Percentiles rank a stretch among this genome's conserved stretches.
Evolutionary conservation across 2,113 vertebrate genomes (phyloP).

Genomic region (Abramis brama): DNA sequence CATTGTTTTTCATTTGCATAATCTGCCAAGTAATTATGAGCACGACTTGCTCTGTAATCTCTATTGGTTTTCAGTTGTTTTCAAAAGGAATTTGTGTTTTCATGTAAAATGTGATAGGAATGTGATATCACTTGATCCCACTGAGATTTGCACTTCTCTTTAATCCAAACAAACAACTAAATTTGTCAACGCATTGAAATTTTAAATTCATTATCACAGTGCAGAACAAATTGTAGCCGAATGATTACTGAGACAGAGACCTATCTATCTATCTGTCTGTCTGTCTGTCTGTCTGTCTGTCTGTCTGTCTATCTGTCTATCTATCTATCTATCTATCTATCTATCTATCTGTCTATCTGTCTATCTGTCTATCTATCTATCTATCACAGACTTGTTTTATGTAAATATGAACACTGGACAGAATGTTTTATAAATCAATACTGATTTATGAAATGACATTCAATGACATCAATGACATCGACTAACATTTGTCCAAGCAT

Average conservation of each 20-base stretch:
- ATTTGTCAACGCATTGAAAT: slow-evolving; percentile 68
- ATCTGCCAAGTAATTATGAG: slow-evolving; percentile 78
- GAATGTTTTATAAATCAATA: not conserved
- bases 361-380: not conserved
- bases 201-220: slow-evolving; percentile 21
- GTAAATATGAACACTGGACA: not conserved
- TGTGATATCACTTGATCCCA: slow-evolving; percentile 73
- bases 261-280: not conserved
- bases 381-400: not conserved
- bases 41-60: slow-evolving; percentile 75
- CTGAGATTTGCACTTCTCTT: slow-evolving; percentile 71
- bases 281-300: too few relatives aligned
- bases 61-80: slow-evolving; percentile 61
- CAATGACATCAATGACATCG: slow-evolving; percentile 59
- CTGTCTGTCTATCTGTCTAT: too few relatives aligned
- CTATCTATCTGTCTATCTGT: too few relatives aligned
- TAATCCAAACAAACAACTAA: slow-evolving; percentile 77
- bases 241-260: not conserved
- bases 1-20: slow-evolving; percentile 74
- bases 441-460: too few relatives aligned
- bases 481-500: slow-evolving; percentile 86
- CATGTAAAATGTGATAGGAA: slow-evolving; percentile 68
- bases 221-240: slow-evolving; percentile 24
- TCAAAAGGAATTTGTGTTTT: slow-evolving; percentile 63
- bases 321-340: too few relatives aligned